Evolutionary conservation across 2,797 vertebrate species (phyloP), one percentile per base, ranked within the genome.

Genomic region (Serranus cabrilla): DNA sequence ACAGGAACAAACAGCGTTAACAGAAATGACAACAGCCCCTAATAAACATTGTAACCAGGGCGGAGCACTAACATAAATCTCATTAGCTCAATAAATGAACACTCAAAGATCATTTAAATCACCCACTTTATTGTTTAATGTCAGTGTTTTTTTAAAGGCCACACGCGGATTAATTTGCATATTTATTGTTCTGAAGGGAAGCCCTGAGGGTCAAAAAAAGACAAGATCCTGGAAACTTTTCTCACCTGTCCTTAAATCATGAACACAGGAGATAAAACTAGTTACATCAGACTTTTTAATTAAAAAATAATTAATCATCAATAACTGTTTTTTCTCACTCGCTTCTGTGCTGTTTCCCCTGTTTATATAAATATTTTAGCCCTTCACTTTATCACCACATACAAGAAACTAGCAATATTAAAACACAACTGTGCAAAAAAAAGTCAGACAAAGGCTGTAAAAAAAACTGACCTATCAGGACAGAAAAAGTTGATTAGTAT

Each of bases 31-130:
- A 39, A 3, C 4, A 49, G 7, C 11, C 3, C 4, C 7, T 3
- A 23, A 62, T 18, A 7, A 23, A 34, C 11, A 55, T 1, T 13
- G 8, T 31, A 7, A 60, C 40, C 0, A 31, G 1, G 1, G 34
- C 9, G 10, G 12, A 56, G 39, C 18, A 18, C 14, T 58, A 75
- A 74, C 31, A 21, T 8, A 11, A 5, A 21, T 17, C 2, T 66
- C 4, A 13, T 46, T 16, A 49, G 34, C 13, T 40, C 27, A 40
- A 61, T 65, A 43, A 34, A 47, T 51, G 25, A 68, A 37, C 18
- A 50, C 27, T 5, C 43, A 78, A 12, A 64, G 1, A 69, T 20
- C 27, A 31, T 54, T 57, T 2, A 27, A 40, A 66, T 40, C 55
- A 66, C 7, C 1, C 18, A 58, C 11, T 45, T 23, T 9, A 42